Conservation (phyloP, 2,888 invertebrate species). For the Agelastica alni region DNA sequence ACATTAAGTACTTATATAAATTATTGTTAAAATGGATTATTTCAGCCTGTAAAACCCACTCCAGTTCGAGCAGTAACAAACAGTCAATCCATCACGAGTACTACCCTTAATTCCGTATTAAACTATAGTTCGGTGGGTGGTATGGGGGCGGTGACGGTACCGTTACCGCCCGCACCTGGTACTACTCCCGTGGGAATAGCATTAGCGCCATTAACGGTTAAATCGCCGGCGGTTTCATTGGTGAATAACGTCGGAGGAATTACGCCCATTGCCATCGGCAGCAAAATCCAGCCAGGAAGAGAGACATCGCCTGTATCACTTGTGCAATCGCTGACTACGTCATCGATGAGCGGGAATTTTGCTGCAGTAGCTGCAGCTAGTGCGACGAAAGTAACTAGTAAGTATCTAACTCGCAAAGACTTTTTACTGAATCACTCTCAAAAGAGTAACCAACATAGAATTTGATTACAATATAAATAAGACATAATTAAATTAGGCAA, state of each 20-base stretch:
- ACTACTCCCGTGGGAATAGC: slow-evolving; percentile 35
- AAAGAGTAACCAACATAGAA: too few species aligned
- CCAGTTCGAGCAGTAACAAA: slow-evolving; percentile 68
- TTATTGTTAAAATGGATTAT: too few species aligned
- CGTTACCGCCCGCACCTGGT: slow-evolving; percentile 31
- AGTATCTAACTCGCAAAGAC: slow-evolving; percentile 22
- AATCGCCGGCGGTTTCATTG: slow-evolving; percentile 39
- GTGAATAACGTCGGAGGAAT: slow-evolving; percentile 4
- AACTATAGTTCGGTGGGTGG: slow-evolving; percentile 47
- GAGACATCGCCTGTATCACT: slow-evolving; percentile 33
- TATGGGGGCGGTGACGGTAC: slow-evolving; percentile 45
- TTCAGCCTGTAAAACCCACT: slow-evolving; percentile 83
- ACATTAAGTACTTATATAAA: too few species aligned
- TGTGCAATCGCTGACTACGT: slow-evolving; percentile 36
- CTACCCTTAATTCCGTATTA: slow-evolving; percentile 57
- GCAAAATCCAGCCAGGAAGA: slow-evolving; percentile 15
- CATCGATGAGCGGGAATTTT: slow-evolving; percentile 59
- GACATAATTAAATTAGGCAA: too few species aligned
- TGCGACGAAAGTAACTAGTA: slow-evolving; percentile 37
- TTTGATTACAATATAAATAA: too few species aligned
- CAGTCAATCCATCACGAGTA: slow-evolving; percentile 38
- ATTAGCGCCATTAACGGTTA: slow-evolving; percentile 6
- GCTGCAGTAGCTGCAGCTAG: slow-evolving; percentile 65
- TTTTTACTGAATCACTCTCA: too few species aligned
- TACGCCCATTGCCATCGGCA: slow-evolving; percentile 2